Evolutionary conservation across 2,113 vertebrate species (phyloP).

Genomic region (Tor tambroides): DNA sequence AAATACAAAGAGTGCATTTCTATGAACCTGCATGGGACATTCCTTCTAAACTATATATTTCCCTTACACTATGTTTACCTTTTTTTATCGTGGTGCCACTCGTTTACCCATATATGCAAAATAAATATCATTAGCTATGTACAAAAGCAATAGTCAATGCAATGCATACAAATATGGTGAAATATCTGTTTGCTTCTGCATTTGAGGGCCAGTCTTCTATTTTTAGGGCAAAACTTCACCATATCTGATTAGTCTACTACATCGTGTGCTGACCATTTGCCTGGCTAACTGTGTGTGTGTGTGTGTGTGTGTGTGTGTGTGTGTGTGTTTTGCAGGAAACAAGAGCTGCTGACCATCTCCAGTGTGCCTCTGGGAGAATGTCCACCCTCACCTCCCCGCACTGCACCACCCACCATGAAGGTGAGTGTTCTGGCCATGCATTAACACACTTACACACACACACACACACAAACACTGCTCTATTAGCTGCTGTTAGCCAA

Average conservation of each 20-base stretch:
- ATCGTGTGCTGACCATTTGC: neutral
- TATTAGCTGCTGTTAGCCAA: neutral
- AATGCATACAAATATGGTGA: too few species aligned
- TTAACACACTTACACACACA: slow-evolving; percentile 27
- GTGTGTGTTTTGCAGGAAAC: slow-evolving; percentile 83
- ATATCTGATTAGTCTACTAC: neutral
- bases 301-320: slow-evolving; percentile 19
- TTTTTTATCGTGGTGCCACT: neutral
- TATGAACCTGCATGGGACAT: neutral
- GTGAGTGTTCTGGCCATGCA: slow-evolving; percentile 72
- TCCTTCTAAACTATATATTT: neutral
- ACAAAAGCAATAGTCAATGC: neutral
- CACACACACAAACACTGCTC: neutral
- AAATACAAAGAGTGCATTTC: neutral
- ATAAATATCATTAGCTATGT: neutral
- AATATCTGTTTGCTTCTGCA: neutral
- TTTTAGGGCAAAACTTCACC: neutral
- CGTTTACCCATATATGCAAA: neutral
- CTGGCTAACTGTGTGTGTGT: neutral
- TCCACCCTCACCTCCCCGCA: slow-evolving; percentile 89
- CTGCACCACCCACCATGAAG: slow-evolving; percentile 93
- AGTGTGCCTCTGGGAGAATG: slow-evolving; percentile 84
- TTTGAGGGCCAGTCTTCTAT: neutral
- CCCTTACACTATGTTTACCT: too few species aligned
- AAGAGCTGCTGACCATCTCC: slow-evolving; percentile 88